phyloP scores from a whole-genome alignment of 2,888 invertebrate genomes.

The Scaptodrosophila latifasciaeformis region DNA sequence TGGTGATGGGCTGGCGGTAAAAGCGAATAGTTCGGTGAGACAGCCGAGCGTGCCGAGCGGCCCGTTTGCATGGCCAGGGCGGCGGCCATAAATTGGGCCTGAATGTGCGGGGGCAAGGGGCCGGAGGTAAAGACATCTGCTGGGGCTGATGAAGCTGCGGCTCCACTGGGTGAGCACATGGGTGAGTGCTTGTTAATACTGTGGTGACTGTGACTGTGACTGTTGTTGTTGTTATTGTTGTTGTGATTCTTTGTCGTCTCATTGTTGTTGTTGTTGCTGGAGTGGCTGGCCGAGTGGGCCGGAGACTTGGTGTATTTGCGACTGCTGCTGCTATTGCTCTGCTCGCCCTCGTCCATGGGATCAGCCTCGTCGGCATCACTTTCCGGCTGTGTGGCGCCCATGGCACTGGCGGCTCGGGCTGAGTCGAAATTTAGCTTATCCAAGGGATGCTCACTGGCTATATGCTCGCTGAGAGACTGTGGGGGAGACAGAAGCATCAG shows the following conservation, averaged over 20 bases:
- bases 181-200: conserved; percentile 42
- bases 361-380: conserved; percentile 55
- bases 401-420: conserved; percentile 24
- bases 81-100: conserved; percentile 71
- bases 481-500: background rate
- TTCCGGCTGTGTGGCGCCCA: conserved; percentile 46
- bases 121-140: conserved; percentile 50
- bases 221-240: conserved; percentile 32
- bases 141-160: conserved; percentile 15
- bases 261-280: conserved; percentile 37
- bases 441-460: conserved; percentile 74
- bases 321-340: conserved; percentile 56
- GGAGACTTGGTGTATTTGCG: conserved; percentile 49
- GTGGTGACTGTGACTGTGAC: conserved; percentile 29
- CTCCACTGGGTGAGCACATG: conserved; percentile 42
- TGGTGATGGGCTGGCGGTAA: conserved; percentile 40
- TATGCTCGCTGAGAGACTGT: conserved; percentile 75
- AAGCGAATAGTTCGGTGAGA: conserved; percentile 54
- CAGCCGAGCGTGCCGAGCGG: conserved; percentile 37
- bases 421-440: conserved; percentile 71
- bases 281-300: conserved; percentile 37
- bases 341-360: conserved; percentile 32
- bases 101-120: conserved; percentile 52
- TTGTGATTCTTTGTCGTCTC: conserved; percentile 53
- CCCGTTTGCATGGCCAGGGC: conserved; percentile 69